These are phyloP conservation scores for Penaeus monodon DNA, from an alignment of 2,888 invertebrate genomes.

Conservation along the genomic window DNA sequence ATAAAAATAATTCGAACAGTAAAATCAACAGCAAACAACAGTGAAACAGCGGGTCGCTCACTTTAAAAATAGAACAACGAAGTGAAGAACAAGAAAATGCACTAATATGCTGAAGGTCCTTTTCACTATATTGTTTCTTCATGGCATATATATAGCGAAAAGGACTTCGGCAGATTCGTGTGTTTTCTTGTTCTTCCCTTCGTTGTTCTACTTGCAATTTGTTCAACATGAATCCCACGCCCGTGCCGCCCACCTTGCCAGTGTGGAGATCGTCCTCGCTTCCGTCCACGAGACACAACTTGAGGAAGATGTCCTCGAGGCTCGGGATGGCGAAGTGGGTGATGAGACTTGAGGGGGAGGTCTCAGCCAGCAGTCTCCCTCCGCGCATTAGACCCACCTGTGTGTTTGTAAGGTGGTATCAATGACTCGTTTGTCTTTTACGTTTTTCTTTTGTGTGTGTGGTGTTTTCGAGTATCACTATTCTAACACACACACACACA, in stretches of 20 bases:
- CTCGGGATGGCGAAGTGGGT: conserved; percentile 67
- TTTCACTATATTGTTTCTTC: no score
- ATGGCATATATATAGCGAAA: no score
- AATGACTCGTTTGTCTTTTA: background rate
- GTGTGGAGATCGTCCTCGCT: conserved; percentile 36
- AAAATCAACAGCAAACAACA: background rate
- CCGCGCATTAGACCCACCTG: conserved; percentile 70
- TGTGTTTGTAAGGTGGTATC: background rate
- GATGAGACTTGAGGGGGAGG: conserved; percentile 68
- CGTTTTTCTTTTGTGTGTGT: background rate
- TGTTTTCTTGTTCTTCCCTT: no score
- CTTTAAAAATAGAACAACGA: no score
- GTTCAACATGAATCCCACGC: no score
- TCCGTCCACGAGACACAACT: conserved; percentile 68
- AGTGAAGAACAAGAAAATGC: no score
- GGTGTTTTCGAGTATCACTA: no score
- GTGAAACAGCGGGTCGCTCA: no score
- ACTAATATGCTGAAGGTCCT: no score
- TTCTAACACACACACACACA: no score
- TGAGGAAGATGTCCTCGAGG: conserved; percentile 70
- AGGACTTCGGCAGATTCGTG: no score
- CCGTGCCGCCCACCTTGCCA: conserved; percentile 12
- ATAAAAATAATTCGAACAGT: background rate
- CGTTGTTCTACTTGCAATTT: no score
- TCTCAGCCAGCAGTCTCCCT: conserved; percentile 70